phyloP scores from a whole-genome alignment of 1,140 invertebrate species.

The Heterodera carotae region DNA sequence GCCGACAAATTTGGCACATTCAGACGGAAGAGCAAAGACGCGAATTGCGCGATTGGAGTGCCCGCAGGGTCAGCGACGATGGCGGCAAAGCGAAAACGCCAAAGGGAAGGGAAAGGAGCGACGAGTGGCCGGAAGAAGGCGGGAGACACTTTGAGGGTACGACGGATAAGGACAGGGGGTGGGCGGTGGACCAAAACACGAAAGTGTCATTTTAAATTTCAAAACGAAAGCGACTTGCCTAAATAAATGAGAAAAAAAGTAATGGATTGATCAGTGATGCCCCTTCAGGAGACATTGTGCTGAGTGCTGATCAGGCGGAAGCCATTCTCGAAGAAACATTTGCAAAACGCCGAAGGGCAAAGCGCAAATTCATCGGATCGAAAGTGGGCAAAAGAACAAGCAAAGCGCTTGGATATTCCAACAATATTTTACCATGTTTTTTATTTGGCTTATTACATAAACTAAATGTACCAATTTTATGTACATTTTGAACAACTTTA shows the following conservation, averaged over 20 bases:
- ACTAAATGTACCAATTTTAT: too few species aligned
- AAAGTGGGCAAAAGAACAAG: constrained; percentile 33
- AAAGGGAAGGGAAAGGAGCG: background rate
- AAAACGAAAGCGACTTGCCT: background rate
- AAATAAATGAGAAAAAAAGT: background rate
- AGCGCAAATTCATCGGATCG: constrained; percentile 66
- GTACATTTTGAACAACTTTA: too few species aligned
- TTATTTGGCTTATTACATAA: too few species aligned
- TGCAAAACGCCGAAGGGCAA: constrained; percentile 49
- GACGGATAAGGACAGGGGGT: background rate
- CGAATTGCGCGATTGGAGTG: constrained; percentile 34
- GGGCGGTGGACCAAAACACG: background rate
- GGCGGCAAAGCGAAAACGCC: background rate
- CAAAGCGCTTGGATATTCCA: background rate
- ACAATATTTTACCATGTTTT: too few species aligned
- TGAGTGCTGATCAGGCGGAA: constrained; percentile 62
- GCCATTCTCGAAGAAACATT: constrained; percentile 48
- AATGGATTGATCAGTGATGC: constrained; percentile 12
- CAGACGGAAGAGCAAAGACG: constrained; percentile 18
- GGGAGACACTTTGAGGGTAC: constrained; percentile 60
- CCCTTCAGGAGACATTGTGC: constrained; percentile 65
- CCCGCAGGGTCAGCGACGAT: constrained; percentile 22
- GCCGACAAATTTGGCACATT: constrained; percentile 5
- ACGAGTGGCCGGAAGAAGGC: constrained; percentile 56
- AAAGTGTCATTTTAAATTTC: background rate